Conservation (phyloP, 2,888 invertebrate genomes). For the Yponomeuta plumbellus region DNA sequence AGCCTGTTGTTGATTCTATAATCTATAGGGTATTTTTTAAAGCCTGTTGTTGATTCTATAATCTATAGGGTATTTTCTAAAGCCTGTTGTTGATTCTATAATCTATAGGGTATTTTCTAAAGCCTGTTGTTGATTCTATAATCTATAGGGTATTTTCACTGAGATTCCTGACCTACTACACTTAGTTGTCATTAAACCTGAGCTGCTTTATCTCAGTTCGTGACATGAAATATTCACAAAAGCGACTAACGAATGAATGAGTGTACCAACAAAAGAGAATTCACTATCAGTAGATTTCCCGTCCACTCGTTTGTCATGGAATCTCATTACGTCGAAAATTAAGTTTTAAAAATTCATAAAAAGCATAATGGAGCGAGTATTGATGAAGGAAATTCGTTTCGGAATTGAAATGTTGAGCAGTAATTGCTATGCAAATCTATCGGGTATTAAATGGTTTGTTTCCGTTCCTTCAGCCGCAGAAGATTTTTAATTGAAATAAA, state of each 20-base stretch:
- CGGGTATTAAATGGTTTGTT: not conserved
- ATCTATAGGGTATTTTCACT: too few relatives aligned
- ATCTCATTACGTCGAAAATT: not conserved
- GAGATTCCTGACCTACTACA: too few relatives aligned
- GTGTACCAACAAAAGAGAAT: not conserved
- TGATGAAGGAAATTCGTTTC: not conserved
- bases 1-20: too few relatives aligned
- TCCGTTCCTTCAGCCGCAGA: not conserved
- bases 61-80: too few relatives aligned
- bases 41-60: too few relatives aligned
- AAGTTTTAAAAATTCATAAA: slow-evolving; percentile 2
- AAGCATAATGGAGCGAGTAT: not conserved
- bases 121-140: too few relatives aligned
- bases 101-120: too few relatives aligned
- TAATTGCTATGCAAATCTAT: not conserved
- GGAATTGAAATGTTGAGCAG: not conserved
- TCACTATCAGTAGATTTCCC: not conserved
- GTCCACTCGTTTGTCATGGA: not conserved
- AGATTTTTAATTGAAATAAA: too few relatives aligned
- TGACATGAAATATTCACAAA: not conserved
- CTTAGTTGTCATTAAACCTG: not conserved
- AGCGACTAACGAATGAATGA: not conserved
- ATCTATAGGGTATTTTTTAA: too few relatives aligned
- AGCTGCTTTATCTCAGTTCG: not conserved
- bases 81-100: too few relatives aligned